These are phyloP conservation scores for Bellardia pandia DNA, from an alignment of 2,888 invertebrate genomes.

Conservation along the genomic window DNA sequence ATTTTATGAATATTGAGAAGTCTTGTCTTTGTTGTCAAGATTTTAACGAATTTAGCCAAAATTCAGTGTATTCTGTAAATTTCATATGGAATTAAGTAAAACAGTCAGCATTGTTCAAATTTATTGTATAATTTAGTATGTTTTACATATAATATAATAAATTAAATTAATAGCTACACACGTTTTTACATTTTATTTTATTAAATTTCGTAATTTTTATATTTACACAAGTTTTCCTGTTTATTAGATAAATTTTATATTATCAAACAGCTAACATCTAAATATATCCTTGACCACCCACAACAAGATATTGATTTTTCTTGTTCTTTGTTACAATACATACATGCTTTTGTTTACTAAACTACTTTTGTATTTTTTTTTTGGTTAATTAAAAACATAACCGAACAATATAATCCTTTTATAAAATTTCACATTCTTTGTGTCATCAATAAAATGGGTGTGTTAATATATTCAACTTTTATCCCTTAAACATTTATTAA, in stretches of 20 bases:
- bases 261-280: not conserved
- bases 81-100: no score
- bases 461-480: conserved; percentile 61
- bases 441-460: conserved; percentile 53
- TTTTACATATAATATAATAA: no score
- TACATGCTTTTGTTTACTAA: not conserved
- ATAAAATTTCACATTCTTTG: conserved; percentile 43
- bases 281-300: conserved; percentile 42
- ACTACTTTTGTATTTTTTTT: conserved; percentile 12
- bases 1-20: no score
- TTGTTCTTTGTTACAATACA: not conserved
- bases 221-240: not conserved
- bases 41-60: no score
- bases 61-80: no score
- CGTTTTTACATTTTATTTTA: no score
- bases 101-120: no score
- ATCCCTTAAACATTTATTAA: conserved; percentile 41
- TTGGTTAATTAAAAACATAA: conserved; percentile 58
- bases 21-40: no score
- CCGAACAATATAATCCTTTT: conserved; percentile 62
- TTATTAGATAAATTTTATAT: conserved; percentile 25
- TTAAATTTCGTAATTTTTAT: not conserved
- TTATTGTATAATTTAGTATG: no score
- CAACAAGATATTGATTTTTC: conserved; percentile 29
- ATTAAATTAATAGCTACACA: no score